Base-by-base conservation (phyloP, 2,888 invertebrate species). In the Lampropteryx suffumata region DNA sequence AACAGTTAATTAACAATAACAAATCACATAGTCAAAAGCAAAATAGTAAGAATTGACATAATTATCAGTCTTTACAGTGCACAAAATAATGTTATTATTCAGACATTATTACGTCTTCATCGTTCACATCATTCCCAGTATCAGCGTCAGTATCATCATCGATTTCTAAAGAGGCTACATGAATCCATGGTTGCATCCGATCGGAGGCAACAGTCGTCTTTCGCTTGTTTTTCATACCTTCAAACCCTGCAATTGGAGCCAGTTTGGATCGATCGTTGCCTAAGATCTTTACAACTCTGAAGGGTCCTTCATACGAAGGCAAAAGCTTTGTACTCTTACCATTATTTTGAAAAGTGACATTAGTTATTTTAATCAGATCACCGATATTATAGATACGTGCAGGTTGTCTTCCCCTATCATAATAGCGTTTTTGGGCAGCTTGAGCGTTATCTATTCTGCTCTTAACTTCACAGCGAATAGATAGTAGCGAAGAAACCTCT, bases 261-360 rank as follows among this genome's bases (percentile, higher is more conserved):
- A 39, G 5, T n/a, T 28, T 28, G 27, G 28, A 39, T 0, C 39
- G 39, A 28, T 39, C 39, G 5, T 14, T 39, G 1, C 39, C 28
- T 10, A 39, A n/a, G 1, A 39, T 14, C n/a, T 27, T 13, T 0
- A 9, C 9, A 1, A 37, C 14, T 7, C 10, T 26, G 27, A 26
- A 37, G 3, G 37, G 37, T 0, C 37, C 37, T 13, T 12, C 13
- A 27, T 37, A 37, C 1, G 37, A 13, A 1, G 37, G 37, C 5
- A 37, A 27, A 9, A 37, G 37, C 8, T 37, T 37, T 1, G 6
- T 27, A n/a, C 37, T 37, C 8, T 37, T 26, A 9, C 37, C 37
- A 37, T 37, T 26, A 27, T 37, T 37, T 13, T 13, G 9, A 5
- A 37, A 37, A 13, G 27, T 1, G 1, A 26, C 27, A 7, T 37